Evolutionary conservation across 2,113 vertebrate species (phyloP).

Genomic region (Motacilla alba): DNA sequence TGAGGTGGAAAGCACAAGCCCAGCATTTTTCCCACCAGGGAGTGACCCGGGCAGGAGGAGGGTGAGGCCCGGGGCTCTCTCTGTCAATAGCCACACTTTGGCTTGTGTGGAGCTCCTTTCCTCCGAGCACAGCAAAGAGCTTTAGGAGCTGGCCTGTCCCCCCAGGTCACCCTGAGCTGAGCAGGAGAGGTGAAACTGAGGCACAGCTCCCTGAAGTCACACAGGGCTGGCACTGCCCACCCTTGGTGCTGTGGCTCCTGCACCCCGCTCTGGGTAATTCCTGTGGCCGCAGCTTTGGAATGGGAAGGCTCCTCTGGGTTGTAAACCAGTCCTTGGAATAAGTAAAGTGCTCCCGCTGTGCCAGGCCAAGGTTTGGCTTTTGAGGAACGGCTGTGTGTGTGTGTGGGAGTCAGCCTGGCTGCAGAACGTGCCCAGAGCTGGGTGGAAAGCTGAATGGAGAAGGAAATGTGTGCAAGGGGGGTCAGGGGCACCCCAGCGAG

Average conservation of each 20-base stretch:
- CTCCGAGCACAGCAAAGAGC: not conserved
- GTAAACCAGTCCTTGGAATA: not conserved
- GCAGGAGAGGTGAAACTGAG: not conserved
- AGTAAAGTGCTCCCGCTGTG: not conserved
- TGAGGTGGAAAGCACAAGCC: constrained; percentile 22
- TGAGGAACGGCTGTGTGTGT: not conserved
- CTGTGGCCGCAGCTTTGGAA: not conserved
- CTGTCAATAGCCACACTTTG: not conserved
- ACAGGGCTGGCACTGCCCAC: not conserved
- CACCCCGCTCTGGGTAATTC: not conserved
- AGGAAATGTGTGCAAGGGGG: not conserved
- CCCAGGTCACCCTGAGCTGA: not conserved
- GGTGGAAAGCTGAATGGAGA: not conserved
- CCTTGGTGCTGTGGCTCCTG: not conserved
- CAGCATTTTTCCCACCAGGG: not conserved
- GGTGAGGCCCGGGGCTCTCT: not conserved
- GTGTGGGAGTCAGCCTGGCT: not conserved
- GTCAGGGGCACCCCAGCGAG: not conserved
- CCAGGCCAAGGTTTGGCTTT: not conserved
- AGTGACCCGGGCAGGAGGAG: not conserved
- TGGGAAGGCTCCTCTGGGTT: not conserved
- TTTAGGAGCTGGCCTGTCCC: not conserved
- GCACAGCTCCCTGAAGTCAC: not conserved
- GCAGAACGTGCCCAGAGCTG: not conserved
- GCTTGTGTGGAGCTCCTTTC: not conserved